Evolutionary conservation across 2,113 vertebrate species (phyloP).

Genomic region (Oxygymnocypris stewartii): DNA sequence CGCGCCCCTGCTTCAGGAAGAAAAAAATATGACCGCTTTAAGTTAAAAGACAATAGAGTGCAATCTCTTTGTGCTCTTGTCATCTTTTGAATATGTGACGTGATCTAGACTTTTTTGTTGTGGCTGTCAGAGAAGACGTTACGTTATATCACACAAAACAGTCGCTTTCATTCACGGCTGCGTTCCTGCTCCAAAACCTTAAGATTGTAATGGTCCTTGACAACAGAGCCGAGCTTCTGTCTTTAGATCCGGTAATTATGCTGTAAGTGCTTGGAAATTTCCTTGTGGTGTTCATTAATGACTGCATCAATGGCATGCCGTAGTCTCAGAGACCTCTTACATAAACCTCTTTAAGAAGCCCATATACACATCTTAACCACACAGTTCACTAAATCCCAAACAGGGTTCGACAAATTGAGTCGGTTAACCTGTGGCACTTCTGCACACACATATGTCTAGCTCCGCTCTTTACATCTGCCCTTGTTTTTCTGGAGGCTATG

Average conservation of each 20-base stretch:
- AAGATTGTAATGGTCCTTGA: slow-evolving; percentile 21
- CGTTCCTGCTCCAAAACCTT: no score
- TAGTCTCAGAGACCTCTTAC: background rate
- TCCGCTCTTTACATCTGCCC: slow-evolving; percentile 3
- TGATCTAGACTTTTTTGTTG: slow-evolving; percentile 38
- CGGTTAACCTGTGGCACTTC: slow-evolving; percentile 65
- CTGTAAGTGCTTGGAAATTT: slow-evolving; percentile 21
- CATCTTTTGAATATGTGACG: slow-evolving; percentile 39
- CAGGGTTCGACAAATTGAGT: slow-evolving; percentile 55
- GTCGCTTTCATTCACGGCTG: background rate
- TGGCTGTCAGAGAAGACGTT: slow-evolving; percentile 29
- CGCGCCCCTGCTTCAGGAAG: no score
- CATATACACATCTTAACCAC: background rate
- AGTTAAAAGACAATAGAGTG: background rate
- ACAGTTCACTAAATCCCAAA: slow-evolving; percentile 42
- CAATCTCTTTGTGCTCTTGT: background rate
- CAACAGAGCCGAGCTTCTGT: slow-evolving; percentile 42
- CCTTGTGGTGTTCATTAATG: slow-evolving; percentile 37
- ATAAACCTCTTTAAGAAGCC: background rate
- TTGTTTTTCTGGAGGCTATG: slow-evolving; percentile 36
- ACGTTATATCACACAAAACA: slow-evolving; percentile 13
- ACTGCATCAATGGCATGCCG: slow-evolving; percentile 19
- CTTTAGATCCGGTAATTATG: slow-evolving; percentile 49
- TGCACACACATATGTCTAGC: slow-evolving; percentile 58
- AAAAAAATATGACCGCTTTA: background rate